Evolutionary conservation across 2,113 vertebrate genomes (phyloP).

Genomic region (Rallus limicola): DNA sequence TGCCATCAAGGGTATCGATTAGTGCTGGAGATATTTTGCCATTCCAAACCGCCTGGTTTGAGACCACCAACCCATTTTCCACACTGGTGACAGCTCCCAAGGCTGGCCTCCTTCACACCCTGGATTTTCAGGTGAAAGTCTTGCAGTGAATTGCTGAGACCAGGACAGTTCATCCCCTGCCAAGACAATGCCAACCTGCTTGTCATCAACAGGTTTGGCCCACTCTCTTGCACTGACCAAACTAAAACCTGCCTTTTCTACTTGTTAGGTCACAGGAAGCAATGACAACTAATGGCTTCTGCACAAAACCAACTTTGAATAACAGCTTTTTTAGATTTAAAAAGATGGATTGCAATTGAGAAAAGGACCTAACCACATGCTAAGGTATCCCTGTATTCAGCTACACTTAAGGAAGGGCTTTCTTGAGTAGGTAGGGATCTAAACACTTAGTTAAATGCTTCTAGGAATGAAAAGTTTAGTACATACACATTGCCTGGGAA

Average conservation of each 20-base stretch:
- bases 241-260: background rate
- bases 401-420: background rate
- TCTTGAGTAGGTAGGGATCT: background rate
- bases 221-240: background rate
- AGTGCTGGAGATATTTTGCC: background rate
- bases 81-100: background rate
- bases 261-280: background rate
- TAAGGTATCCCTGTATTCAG: background rate
- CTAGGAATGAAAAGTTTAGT: background rate
- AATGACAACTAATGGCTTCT: background rate
- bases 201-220: background rate
- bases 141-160: background rate
- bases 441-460: background rate
- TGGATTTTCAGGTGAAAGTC: background rate
- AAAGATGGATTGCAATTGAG: background rate
- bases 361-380: background rate
- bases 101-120: background rate
- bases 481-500: background rate
- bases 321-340: slow-evolving; percentile 24
- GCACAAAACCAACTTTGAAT: background rate
- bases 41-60: background rate
- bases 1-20: background rate
- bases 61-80: background rate
- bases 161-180: background rate
- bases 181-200: background rate